Evolutionary conservation across 1,140 invertebrate species (phyloP).

Genomic region (Cheumatopsyche charites): DNA sequence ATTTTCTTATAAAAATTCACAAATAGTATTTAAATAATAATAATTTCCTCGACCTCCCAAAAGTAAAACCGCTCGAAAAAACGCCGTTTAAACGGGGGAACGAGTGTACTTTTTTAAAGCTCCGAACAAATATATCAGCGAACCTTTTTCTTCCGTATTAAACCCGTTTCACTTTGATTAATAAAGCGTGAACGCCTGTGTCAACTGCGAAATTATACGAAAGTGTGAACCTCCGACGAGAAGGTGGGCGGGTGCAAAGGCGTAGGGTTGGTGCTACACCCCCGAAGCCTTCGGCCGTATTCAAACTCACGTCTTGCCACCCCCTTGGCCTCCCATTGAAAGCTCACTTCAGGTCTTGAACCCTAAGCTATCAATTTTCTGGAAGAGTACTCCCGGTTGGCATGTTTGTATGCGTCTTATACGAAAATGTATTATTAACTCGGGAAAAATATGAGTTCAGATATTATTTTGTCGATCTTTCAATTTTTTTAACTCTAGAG

Average conservation of each 20-base stretch:
- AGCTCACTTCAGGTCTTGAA: background rate
- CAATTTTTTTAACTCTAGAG: too few relatives aligned
- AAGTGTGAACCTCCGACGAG: slow-evolving; percentile 25
- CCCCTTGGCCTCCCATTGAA: background rate
- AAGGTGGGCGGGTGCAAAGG: background rate
- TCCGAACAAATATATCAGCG: slow-evolving; percentile 22
- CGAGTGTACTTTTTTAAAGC: background rate
- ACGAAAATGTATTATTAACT: too few relatives aligned
- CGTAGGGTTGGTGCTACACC: too few relatives aligned
- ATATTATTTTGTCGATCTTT: too few relatives aligned
- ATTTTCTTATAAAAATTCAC: too few relatives aligned
- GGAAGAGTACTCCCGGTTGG: background rate
- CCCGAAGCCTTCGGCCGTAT: background rate
- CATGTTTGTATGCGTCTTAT: background rate
- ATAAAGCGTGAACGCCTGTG: slow-evolving; percentile 33
- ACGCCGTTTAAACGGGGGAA: too few relatives aligned
- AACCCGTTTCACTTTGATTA: slow-evolving; percentile 34
- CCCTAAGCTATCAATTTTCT: slow-evolving; percentile 20
- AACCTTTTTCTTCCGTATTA: slow-evolving; percentile 21
- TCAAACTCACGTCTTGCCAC: background rate
- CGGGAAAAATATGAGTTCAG: too few relatives aligned
- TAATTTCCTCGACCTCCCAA: too few relatives aligned
- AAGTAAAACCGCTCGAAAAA: too few relatives aligned
- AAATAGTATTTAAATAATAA: too few relatives aligned
- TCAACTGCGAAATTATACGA: slow-evolving; percentile 37